A percentile compares a stretch with the other conserved stretches of the same genome.
Conservation (phyloP, 2,888 invertebrate species). For the Aphelenchoides bicaudatus region DNA sequence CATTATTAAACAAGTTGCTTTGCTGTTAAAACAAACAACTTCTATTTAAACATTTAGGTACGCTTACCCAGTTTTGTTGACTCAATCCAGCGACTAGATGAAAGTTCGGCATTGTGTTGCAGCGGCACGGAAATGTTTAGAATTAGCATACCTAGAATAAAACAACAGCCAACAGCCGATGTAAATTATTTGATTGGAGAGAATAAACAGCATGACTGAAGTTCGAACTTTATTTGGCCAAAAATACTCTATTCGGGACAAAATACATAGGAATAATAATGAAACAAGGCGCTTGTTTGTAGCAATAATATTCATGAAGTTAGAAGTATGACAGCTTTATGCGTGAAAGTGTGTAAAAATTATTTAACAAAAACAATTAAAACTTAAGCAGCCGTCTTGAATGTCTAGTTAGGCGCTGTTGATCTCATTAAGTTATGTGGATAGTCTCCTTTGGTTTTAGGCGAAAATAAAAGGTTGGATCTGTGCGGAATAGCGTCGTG, state of each 20-base stretch:
- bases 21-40: conserved; percentile 17
- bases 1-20: conserved; percentile 39
- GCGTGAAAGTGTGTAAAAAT: no score
- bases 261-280: no score
- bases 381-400: not conserved
- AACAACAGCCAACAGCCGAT: no score
- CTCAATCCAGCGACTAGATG: conserved; percentile 33
- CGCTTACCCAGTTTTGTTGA: conserved; percentile 39
- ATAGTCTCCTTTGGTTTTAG: conserved; percentile 61
- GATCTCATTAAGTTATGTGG: conserved; percentile 59
- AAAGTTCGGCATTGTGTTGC: conserved; percentile 40
- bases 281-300: no score
- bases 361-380: no score
- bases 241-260: no score
- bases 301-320: no score
- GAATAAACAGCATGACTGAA: no score
- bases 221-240: no score
- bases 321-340: no score
- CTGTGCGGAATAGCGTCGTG: conserved; percentile 61
- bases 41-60: conserved; percentile 31
- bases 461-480: conserved; percentile 60
- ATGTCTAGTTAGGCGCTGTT: conserved; percentile 44
- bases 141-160: conserved; percentile 32
- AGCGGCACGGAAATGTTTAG: conserved; percentile 40
- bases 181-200: no score